Percentiles rank a stretch among this genome's conserved stretches.
phyloP scores from a whole-genome alignment of 2,797 vertebrate genomes.

The Buceros bicornis region DNA sequence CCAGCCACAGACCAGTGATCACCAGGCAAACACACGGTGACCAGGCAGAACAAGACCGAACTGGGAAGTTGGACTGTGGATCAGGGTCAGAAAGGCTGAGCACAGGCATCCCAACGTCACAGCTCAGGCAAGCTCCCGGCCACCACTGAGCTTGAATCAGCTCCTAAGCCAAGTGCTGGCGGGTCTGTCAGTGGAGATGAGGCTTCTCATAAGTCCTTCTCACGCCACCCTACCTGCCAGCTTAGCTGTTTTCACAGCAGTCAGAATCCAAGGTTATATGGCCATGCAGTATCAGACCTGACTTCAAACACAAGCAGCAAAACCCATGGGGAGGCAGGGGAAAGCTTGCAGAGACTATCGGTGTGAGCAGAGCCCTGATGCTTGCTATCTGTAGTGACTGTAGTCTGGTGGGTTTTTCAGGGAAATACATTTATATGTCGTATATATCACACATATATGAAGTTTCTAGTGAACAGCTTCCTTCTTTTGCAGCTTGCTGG shows the following conservation, averaged over 20 bases:
- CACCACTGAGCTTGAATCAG: too few species aligned
- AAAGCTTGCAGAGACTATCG: background rate
- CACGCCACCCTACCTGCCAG: too few species aligned
- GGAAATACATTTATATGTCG: background rate
- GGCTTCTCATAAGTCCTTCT: too few species aligned
- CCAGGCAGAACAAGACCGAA: background rate
- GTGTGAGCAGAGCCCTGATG: background rate
- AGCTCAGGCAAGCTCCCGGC: background rate
- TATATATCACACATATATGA: background rate
- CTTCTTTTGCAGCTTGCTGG: background rate
- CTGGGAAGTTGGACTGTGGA: background rate
- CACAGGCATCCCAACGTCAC: background rate
- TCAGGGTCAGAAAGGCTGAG: background rate
- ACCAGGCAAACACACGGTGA: background rate
- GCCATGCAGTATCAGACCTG: too few species aligned
- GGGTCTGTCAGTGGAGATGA: too few species aligned
- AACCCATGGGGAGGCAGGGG: background rate
- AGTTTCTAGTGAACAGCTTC: background rate
- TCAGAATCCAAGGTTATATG: too few species aligned
- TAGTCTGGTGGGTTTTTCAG: background rate
- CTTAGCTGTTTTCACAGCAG: too few species aligned
- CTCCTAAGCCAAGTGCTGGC: too few species aligned
- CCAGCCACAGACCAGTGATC: background rate
- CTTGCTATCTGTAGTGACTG: background rate
- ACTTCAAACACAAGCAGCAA: too few species aligned